Conservation (phyloP, 53 echinoderm and acorn worm genomes). For the Apostichopus leukothele region DNA sequence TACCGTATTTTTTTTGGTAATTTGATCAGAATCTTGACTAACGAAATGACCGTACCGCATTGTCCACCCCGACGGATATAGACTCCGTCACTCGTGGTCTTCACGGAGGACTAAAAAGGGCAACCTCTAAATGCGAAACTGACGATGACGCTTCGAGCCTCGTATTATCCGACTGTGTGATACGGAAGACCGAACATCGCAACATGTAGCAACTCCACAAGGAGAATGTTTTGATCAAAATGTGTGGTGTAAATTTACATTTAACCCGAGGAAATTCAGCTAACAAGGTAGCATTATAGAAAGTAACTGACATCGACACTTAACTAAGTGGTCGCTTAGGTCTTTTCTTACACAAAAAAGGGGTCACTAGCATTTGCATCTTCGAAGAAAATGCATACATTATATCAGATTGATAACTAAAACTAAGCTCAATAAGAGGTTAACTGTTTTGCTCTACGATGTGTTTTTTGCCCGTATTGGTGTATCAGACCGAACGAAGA, state of each 20-base stretch:
- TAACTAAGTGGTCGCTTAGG: not conserved
- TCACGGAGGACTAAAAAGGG: too few species aligned
- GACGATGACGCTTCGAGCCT: not conserved
- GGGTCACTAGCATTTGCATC: not conserved
- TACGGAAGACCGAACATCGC: not conserved
- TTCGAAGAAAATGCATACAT: not conserved
- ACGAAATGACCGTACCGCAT: too few species aligned
- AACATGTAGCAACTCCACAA: not conserved
- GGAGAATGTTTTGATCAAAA: not conserved
- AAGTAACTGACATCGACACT: not conserved
- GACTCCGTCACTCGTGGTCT: too few species aligned
- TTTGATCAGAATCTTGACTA: too few species aligned
- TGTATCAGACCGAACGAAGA: too few species aligned
- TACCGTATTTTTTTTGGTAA: too few species aligned
- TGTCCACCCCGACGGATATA: too few species aligned
- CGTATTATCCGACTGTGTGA: not conserved
- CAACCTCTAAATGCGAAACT: too few species aligned
- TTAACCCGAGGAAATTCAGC: not conserved
- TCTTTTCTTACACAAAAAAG: not conserved
- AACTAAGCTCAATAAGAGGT: too few species aligned
- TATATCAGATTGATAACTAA: not conserved
- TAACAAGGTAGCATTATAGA: not conserved
- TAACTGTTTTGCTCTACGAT: too few species aligned
- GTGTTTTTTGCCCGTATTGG: too few species aligned
- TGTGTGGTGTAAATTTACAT: not conserved